phyloP scores from a whole-genome alignment of 2,888 invertebrate genomes.

The Copidosoma aretas region DNA sequence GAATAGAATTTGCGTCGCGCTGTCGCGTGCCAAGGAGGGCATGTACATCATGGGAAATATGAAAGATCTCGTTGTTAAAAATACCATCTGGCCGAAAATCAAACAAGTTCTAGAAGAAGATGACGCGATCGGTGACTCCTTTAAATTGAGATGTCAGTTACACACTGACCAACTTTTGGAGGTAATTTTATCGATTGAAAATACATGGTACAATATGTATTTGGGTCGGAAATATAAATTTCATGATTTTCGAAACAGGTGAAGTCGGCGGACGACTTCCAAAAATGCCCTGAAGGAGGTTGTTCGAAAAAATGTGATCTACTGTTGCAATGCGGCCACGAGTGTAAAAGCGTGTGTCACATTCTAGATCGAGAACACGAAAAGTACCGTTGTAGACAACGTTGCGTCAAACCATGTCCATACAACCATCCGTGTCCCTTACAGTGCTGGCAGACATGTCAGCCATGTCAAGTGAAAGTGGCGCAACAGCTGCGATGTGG shows the following conservation, averaged over 20 bases:
- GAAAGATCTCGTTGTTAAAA: constrained; percentile 13
- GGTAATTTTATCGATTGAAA: not conserved
- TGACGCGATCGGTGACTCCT: constrained; percentile 9
- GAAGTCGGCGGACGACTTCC: constrained; percentile 10
- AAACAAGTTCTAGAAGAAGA: constrained; percentile 9
- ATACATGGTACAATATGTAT: constrained; percentile 2
- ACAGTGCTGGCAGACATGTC: constrained; percentile 6
- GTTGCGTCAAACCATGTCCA: constrained; percentile 10
- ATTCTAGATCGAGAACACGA: constrained; percentile 13
- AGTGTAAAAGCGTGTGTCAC: constrained; percentile 15
- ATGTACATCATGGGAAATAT: constrained; percentile 28
- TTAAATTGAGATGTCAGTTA: constrained; percentile 16
- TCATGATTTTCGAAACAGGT: not conserved
- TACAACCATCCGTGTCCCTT: constrained; percentile 14
- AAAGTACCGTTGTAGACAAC: not conserved
- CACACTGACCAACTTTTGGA: constrained; percentile 6
- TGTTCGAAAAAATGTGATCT: constrained; percentile 8
- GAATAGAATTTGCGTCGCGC: constrained; percentile 21
- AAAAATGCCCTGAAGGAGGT: constrained; percentile 21
- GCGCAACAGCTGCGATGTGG: constrained; percentile 11
- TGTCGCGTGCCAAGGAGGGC: constrained; percentile 24
- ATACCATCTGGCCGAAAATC: constrained; percentile 23
- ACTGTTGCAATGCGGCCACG: constrained; percentile 12
- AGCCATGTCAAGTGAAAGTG: constrained; percentile 4
- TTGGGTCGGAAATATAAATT: too few relatives aligned